Percentiles rank a stretch among this genome's conserved stretches.
Evolutionary conservation across 2,888 invertebrate genomes (phyloP).

Genomic region (Heliconius ismenius): DNA sequence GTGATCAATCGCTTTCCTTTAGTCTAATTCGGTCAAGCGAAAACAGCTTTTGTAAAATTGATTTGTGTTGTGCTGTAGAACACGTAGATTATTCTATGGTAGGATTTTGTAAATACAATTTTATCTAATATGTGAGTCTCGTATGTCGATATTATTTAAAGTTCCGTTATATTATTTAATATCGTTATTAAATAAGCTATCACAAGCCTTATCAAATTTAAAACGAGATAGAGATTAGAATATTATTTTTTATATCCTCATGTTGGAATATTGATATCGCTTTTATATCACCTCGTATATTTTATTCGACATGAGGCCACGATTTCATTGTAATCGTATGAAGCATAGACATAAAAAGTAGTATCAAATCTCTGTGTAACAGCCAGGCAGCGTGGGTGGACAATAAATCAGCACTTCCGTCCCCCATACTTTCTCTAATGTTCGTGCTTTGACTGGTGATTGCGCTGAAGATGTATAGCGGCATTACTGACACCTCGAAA

Average conservation of each 20-base stretch:
- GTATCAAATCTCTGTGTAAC: constrained; percentile 31
- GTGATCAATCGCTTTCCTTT: constrained; percentile 6
- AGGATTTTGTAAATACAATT: background rate
- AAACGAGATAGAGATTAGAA: background rate
- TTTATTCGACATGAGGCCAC: background rate
- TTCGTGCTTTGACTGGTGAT: constrained; percentile 53
- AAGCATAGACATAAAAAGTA: background rate
- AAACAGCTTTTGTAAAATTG: background rate
- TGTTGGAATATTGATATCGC: background rate
- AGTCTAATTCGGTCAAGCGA: constrained; percentile 8
- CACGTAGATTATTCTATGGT: background rate
- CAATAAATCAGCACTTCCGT: constrained; percentile 42
- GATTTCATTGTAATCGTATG: constrained; percentile 3
- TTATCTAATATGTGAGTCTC: background rate
- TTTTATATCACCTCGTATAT: background rate
- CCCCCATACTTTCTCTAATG: constrained; percentile 56
- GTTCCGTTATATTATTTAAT: background rate
- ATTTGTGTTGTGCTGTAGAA: background rate
- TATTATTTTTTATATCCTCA: background rate
- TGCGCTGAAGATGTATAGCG: constrained; percentile 56
- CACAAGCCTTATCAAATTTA: background rate
- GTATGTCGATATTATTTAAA: background rate
- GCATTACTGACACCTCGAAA: constrained; percentile 3
- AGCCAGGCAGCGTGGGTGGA: constrained; percentile 33
- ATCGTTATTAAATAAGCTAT: background rate